phyloP scores from a whole-genome alignment of 2,797 vertebrate species.

The Rhynchonycteris naso region DNA sequence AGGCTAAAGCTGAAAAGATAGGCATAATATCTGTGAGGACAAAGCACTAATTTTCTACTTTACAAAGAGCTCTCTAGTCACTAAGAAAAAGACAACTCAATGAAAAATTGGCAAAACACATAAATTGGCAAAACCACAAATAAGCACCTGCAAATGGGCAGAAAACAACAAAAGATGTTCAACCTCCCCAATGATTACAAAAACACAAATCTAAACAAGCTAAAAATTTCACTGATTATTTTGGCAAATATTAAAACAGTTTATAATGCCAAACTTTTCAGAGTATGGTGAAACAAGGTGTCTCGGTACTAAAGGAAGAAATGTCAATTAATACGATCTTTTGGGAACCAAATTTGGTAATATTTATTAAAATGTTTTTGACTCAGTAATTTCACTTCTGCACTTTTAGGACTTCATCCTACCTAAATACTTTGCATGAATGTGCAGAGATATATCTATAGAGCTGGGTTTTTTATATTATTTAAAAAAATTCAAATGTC shows the following conservation, averaged over 20 bases:
- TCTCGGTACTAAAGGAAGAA: not conserved
- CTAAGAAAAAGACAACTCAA: not conserved
- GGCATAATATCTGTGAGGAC: not conserved
- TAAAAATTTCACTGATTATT: not conserved
- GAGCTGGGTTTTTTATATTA: not conserved
- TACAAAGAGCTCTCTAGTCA: slow-evolving; percentile 19
- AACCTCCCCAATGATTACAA: not conserved
- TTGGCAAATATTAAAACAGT: not conserved
- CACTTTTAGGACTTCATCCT: not conserved
- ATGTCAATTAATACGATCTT: not conserved
- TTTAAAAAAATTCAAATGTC: slow-evolving; percentile 13
- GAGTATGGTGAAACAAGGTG: not conserved
- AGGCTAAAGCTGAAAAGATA: not conserved
- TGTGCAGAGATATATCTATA: not conserved
- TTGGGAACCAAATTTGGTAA: not conserved
- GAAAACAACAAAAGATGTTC: not conserved
- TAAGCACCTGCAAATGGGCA: not conserved
- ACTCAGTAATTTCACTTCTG: not conserved
- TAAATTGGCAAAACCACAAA: not conserved
- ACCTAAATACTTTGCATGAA: not conserved
- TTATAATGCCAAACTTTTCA: not conserved
- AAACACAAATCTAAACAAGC: not conserved
- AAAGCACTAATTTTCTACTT: slow-evolving; percentile 28
- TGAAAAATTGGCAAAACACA: not conserved
- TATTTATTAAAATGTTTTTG: not conserved